phyloP scores from a whole-genome alignment of 1,140 invertebrate genomes.

The Mercenaria mercenaria region DNA sequence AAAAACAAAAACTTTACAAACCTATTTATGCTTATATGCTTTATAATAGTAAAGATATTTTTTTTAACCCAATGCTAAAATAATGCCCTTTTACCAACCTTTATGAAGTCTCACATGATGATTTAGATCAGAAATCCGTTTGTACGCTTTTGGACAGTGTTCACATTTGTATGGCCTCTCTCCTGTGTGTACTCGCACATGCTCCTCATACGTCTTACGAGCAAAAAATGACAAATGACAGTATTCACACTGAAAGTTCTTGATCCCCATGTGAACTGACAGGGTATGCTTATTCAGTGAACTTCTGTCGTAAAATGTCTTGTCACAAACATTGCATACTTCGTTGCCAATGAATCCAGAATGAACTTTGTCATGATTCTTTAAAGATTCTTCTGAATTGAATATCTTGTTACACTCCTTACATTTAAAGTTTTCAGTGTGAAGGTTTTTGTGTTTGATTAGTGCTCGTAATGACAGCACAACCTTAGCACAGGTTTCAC shows the following conservation, averaged over 20 bases:
- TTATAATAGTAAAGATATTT: too few species aligned
- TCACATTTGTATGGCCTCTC: constrained; percentile 89
- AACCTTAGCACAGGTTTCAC: constrained; percentile 47
- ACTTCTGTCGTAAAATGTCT: constrained; percentile 58
- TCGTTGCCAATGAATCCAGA: constrained; percentile 34
- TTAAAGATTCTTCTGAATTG: constrained; percentile 39
- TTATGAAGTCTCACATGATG: constrained; percentile 60
- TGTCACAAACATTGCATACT: constrained; percentile 54
- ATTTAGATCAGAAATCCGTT: constrained; percentile 56
- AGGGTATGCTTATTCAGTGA: constrained; percentile 58
- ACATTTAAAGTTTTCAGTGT: constrained; percentile 42
- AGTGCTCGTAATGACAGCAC: constrained; percentile 13
- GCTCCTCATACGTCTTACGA: constrained; percentile 85
- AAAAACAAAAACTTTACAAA: too few species aligned
- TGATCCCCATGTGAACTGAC: constrained; percentile 62
- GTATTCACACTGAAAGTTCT: constrained; percentile 48
- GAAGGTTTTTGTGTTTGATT: constrained; percentile 54
- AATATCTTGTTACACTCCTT: constrained; percentile 42
- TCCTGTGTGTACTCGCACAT: constrained; percentile 91
- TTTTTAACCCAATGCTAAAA: too few species aligned
- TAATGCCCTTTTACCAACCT: too few species aligned
- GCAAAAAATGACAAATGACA: constrained; percentile 51
- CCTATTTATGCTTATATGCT: too few species aligned
- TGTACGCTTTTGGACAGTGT: constrained; percentile 95
- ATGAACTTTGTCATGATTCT: constrained; percentile 54